Evolutionary conservation across 2,113 vertebrate genomes (phyloP), one percentile per base, ranked within the genome.

Genomic region (Climacteris rufus): DNA sequence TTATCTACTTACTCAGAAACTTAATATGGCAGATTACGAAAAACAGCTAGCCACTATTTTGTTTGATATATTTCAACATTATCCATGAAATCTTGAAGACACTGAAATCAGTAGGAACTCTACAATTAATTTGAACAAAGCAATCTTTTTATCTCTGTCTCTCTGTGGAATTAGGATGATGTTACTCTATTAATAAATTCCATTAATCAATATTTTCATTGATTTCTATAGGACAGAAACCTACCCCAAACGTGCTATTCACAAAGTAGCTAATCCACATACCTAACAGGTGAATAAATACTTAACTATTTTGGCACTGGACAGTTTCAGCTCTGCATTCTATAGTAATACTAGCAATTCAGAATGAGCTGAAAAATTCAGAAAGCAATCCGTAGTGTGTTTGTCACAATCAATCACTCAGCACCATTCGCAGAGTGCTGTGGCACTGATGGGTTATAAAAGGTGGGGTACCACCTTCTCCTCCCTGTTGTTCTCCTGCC

Each of bases 401-500:
- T 42, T 47, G 42, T 59, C 52, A 22, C n/a, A 49, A 33, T 57
- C 76, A 31, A 25, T 52, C 80, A 25, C 53, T 40, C 1, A 2
- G 27, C 40, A 74, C 18, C 31, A 17, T 13, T 37, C 89, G 77
- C 31, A 39, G 50, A 40, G 27, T 28, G 44, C 37, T 17, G 44
- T 63, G 80, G 87, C 33, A 52, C 44, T 42, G 50, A 21, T 31
- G 59, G 50, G 64, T 10, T 39, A 50, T 28, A 53, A 28, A 77
- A 78, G 27, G 3, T 31, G 54, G 37, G 54, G 28, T 72, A 37
- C 9, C 28, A 33, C 40, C 24, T 76, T 33, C 16, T 61, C 8
- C 23, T 52, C 7, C 18, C 52, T 0, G 0, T 2, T 27, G 16
- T 4, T 1, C 11, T 63, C 53, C 33, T 7, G 6, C 15, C 23